Evolutionary conservation across 2,797 vertebrate genomes (phyloP), one percentile per base, ranked within the genome.

Genomic region (Crenichthys baileyi): DNA sequence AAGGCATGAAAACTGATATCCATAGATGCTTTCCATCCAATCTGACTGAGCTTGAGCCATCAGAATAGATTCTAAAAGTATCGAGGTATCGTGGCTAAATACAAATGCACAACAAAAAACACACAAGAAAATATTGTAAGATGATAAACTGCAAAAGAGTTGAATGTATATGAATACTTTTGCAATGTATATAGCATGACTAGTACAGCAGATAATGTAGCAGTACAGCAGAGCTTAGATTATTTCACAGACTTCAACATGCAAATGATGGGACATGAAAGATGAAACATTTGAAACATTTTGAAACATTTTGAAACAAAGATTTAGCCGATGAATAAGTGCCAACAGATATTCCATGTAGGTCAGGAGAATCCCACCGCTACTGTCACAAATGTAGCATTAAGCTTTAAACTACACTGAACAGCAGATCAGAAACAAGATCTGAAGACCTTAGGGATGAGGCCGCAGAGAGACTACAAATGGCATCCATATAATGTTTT

Each of bases 341-440:
- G 41, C 73, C 41, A 72, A 18, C 20, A 12, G 50, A 31, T 22
- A 61, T 61, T 56, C 7, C 41, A 31, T 61, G 41, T 29, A 68
- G 65, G 65, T 68, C 73, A 61, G 24, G 18, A 26, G 22, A 20
- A n/a, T 75, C 73, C 73, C 73, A 48, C 41, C 2, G 56, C 73
- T 75, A 2, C n/a, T 31, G 56, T 75, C 56, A 61, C 18, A 29
- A 75, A 61, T 75, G 18, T 31, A 46, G 73, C 9, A 46, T 31
- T 75, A 44, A 48, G 5, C 18, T 26, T 46, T 31, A 46, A 61
- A 48, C 56, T 46, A 46, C 72, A 26, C n/a, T 26, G 15, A 60
- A 20, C 31, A 26, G 73, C 39, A 75, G 73, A 61, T 75, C 73
- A 61, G 56, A 75, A 31, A 75, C n/a, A 11, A 61, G 56, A 75